These are phyloP conservation scores for Jacana jacana DNA, from an alignment of 2,113 vertebrate species.

Conservation along the genomic window DNA sequence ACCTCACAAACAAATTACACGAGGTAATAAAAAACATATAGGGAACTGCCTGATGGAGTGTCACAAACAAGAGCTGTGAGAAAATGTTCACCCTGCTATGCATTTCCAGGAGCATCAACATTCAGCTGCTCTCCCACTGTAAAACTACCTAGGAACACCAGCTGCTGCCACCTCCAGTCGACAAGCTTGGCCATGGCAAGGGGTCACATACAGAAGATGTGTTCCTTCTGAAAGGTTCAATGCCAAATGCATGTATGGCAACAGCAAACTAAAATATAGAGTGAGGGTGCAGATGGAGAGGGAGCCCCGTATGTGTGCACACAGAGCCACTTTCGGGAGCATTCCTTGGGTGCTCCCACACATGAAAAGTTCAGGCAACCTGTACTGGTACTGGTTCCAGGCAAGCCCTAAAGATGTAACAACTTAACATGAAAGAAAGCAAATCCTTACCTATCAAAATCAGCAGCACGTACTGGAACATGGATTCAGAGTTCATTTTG, in stretches of 20 bases:
- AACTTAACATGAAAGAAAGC: neutral
- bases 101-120: neutral
- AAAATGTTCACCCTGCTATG: neutral
- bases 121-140: neutral
- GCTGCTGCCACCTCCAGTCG: neutral
- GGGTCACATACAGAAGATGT: neutral
- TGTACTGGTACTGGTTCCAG: neutral
- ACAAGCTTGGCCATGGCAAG: neutral
- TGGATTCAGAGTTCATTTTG: neutral
- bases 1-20: neutral
- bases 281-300: neutral
- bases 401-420: neutral
- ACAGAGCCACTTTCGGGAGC: neutral
- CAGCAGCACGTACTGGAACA: neutral
- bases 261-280: neutral
- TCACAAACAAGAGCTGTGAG: neutral
- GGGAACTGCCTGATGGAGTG: neutral
- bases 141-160: neutral
- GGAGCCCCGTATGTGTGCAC: rapidly evolving
- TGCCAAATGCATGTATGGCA: neutral
- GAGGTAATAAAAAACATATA: neutral
- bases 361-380: neutral
- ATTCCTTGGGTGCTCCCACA: neutral
- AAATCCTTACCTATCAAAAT: neutral
- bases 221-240: neutral